Percentiles rank a stretch among this genome's conserved stretches.
phyloP scores from a whole-genome alignment of 2,113 vertebrate genomes.

The Condylura cristata region DNA sequence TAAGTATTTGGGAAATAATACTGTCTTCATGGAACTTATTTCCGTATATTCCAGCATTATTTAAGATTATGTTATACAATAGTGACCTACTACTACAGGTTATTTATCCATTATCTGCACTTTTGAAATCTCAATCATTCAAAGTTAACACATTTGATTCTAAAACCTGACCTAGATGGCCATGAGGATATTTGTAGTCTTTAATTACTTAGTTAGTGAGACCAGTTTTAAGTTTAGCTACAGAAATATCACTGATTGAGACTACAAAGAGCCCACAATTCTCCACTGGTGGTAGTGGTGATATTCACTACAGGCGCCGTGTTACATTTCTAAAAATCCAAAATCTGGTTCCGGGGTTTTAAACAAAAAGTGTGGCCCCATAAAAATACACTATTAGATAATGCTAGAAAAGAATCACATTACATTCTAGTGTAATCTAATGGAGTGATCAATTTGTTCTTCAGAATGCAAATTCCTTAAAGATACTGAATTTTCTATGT shows the following conservation, averaged over 20 bases:
- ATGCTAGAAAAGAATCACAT: not conserved
- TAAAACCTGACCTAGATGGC: not conserved
- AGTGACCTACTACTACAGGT: not conserved
- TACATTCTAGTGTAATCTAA: not conserved
- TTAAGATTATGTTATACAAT: not conserved
- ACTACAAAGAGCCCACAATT: not conserved
- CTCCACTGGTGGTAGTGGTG: not conserved
- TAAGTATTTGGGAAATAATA: not conserved
- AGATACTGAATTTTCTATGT: not conserved
- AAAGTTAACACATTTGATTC: not conserved
- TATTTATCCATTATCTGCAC: not conserved
- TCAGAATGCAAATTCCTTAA: not conserved
- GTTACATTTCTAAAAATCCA: not conserved
- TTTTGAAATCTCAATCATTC: not conserved
- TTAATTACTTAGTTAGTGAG: not conserved
- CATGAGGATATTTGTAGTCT: not conserved
- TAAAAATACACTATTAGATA: not conserved
- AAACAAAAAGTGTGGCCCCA: not conserved
- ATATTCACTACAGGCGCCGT: not conserved
- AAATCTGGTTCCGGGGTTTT: not conserved
- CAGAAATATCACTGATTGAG: not conserved
- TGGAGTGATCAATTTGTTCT: not conserved
- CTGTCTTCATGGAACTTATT: not conserved
- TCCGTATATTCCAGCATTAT: not conserved
- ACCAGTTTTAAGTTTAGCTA: not conserved